phyloP scores from a whole-genome alignment of 2,113 vertebrate species.

The Eclectus roratus region DNA sequence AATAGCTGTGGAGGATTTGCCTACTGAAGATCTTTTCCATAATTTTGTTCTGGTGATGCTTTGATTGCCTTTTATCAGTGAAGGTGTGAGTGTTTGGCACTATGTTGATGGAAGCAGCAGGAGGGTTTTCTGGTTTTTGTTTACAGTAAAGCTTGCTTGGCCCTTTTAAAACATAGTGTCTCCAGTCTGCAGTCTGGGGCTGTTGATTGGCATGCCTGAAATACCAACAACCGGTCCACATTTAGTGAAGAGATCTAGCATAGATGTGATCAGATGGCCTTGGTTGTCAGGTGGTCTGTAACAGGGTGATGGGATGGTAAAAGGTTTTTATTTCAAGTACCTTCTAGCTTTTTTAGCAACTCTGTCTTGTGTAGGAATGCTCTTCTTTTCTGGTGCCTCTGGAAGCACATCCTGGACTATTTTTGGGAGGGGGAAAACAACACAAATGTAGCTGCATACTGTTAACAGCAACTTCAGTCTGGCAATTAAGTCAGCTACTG shows the following conservation, averaged over 20 bases:
- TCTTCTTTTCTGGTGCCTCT: background rate
- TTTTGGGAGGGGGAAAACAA: background rate
- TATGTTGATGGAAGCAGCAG: background rate
- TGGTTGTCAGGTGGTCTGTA: background rate
- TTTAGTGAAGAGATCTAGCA: background rate
- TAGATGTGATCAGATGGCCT: background rate
- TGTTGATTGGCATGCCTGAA: background rate
- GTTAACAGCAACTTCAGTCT: background rate
- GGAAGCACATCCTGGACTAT: background rate
- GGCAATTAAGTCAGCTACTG: background rate
- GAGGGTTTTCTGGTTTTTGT: background rate
- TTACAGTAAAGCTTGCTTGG: background rate
- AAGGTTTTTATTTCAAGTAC: background rate
- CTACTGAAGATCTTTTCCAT: background rate
- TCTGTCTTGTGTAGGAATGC: background rate
- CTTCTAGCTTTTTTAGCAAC: background rate
- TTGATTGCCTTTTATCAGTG: background rate
- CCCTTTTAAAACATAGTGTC: background rate
- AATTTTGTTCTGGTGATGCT: background rate
- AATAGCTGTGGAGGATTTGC: background rate
- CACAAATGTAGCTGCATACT: background rate
- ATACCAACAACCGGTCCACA: background rate
- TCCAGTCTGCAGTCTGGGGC: background rate
- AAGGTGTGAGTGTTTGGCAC: background rate
- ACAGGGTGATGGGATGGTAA: background rate